phyloP scores from a whole-genome alignment of 2,797 vertebrate genomes.

The Ctenopoma multispine region DNA sequence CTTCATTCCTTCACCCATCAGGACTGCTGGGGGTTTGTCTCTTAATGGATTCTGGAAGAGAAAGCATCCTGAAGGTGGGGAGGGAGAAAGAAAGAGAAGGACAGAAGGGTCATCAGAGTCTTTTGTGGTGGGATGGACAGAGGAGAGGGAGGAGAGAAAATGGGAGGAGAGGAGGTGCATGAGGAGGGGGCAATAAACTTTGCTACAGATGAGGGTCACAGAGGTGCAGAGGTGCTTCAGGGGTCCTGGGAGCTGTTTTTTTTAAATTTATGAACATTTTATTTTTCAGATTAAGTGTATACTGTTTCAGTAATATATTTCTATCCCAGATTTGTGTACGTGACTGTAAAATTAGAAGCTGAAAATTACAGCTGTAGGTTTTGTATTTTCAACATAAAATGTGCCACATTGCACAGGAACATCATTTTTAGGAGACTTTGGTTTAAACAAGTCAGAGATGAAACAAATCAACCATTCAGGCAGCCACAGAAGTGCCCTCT shows the following conservation, averaged over 20 bases:
- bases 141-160: conserved; percentile 56
- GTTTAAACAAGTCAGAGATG: not conserved
- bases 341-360: too few relatives aligned
- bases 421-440: not conserved
- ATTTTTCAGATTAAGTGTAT: not conserved
- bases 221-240: conserved; percentile 73
- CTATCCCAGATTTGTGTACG: not conserved
- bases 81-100: conserved; percentile 74
- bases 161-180: conserved; percentile 56
- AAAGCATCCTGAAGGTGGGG: conserved; percentile 80
- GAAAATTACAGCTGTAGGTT: not conserved
- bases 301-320: too few relatives aligned
- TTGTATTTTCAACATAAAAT: not conserved
- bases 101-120: conserved; percentile 79
- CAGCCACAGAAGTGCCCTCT: not conserved
- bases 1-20: conserved; percentile 29
- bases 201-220: conserved; percentile 72
- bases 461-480: not conserved
- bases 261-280: conserved; percentile 5
- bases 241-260: conserved; percentile 76
- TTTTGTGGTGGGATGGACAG: conserved; percentile 73
- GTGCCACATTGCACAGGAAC: not conserved
- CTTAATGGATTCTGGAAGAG: conserved; percentile 77
- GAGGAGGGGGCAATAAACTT: conserved; percentile 75
- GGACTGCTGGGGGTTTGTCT: conserved; percentile 65